Conservation (phyloP, 1,140 invertebrate genomes). For the Papilio glaucus region DNA sequence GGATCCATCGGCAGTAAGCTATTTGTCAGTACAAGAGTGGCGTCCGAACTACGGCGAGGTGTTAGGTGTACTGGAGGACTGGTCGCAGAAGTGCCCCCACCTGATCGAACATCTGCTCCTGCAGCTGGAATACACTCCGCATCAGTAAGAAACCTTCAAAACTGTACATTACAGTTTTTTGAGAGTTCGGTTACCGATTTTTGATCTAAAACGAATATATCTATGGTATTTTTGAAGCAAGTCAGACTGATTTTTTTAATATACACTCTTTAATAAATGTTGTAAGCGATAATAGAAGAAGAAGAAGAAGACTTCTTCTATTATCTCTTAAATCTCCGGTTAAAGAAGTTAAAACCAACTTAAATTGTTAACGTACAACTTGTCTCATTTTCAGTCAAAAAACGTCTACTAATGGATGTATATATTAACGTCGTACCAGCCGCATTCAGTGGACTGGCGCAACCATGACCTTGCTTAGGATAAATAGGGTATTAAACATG, state of each 20-base stretch:
- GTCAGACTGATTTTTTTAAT: too few species aligned
- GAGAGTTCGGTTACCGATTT: too few species aligned
- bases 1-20: slow-evolving; percentile 44
- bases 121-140: slow-evolving; percentile 60
- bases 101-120: slow-evolving; percentile 58
- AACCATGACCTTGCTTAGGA: too few species aligned
- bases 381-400: background rate
- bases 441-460: background rate
- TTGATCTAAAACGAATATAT: too few species aligned
- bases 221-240: too few species aligned
- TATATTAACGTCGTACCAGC: too few species aligned
- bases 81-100: slow-evolving; percentile 52
- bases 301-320: too few species aligned
- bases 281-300: too few species aligned
- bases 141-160: slow-evolving; percentile 53
- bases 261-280: too few species aligned
- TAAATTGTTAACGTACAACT: background rate
- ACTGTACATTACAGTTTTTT: background rate
- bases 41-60: slow-evolving; percentile 54
- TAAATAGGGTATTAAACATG: slow-evolving; percentile 11
- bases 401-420: background rate
- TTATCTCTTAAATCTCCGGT: too few species aligned
- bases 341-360: too few species aligned
- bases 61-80: slow-evolving; percentile 55
- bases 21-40: slow-evolving; percentile 52